Evolutionary conservation across 2,113 vertebrate genomes (phyloP).

Genomic region (Halichoeres trimaculatus): DNA sequence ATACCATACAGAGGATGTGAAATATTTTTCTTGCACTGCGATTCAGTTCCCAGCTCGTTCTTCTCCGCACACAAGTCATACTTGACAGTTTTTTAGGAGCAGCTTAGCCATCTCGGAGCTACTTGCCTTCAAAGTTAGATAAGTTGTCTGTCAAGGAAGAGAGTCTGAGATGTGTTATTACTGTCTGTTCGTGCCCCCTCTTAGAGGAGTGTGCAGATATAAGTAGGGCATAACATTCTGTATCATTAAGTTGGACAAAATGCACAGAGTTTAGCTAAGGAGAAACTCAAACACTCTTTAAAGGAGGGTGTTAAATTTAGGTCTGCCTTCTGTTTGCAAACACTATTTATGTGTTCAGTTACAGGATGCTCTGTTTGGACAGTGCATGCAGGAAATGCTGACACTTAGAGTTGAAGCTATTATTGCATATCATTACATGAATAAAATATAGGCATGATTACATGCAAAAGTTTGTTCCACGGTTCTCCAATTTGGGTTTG

Average conservation of each 20-base stretch:
- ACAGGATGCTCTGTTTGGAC: constrained; percentile 56
- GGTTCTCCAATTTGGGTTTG: constrained; percentile 67
- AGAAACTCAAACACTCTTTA: constrained; percentile 39
- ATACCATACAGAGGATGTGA: constrained; percentile 65
- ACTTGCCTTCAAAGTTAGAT: constrained; percentile 54
- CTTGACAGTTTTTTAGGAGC: constrained; percentile 53
- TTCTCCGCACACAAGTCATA: constrained; percentile 62
- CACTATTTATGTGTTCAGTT: constrained; percentile 56
- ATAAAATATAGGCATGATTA: constrained; percentile 77
- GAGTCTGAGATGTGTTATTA: constrained; percentile 43
- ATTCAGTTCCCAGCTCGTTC: constrained; percentile 58
- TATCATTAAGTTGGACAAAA: constrained; percentile 58
- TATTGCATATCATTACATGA: constrained; percentile 77
- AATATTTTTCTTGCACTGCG: constrained; percentile 52
- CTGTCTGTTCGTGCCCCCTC: constrained; percentile 13
- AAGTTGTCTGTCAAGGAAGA: constrained; percentile 52
- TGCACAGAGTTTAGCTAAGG: constrained; percentile 37
- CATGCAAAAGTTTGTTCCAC: constrained; percentile 74
- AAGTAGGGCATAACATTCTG: constrained; percentile 42
- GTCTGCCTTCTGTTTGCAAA: constrained; percentile 38
- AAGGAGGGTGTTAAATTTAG: constrained; percentile 43
- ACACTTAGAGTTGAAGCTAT: constrained; percentile 50
- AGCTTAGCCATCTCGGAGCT: constrained; percentile 49
- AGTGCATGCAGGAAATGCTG: constrained; percentile 61
- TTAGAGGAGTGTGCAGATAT: constrained; percentile 29